These are phyloP conservation scores for Drosophila leonis DNA, from an alignment of 2,888 invertebrate species.

Conservation along the genomic window DNA sequence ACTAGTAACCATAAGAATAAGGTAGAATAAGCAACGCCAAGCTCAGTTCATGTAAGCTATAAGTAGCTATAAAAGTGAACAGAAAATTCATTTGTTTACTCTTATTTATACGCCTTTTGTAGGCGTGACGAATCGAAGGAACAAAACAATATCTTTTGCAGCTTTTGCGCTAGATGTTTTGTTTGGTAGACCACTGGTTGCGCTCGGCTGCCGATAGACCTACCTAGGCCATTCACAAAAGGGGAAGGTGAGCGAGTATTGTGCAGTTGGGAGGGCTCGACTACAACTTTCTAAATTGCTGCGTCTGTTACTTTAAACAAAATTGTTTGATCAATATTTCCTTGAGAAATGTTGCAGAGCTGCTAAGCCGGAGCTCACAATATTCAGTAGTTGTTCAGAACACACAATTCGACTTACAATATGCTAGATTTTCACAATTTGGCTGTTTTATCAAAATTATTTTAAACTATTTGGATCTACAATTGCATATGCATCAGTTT, in stretches of 20 bases:
- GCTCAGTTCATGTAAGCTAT: no score
- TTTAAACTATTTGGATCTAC: conserved; percentile 6
- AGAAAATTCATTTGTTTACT: no score
- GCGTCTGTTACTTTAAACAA: background rate
- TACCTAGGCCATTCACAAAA: no score
- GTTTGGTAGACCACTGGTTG: no score
- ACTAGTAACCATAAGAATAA: no score
- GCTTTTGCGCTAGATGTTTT: no score
- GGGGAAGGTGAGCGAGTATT: background rate
- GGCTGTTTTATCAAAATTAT: conserved; percentile 27
- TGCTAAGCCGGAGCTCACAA: background rate
- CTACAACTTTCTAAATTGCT: background rate
- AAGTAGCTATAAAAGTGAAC: no score
- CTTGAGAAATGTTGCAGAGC: conserved; percentile 28
- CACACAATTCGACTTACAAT: conserved; percentile 9
- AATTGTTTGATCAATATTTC: conserved; percentile 61
- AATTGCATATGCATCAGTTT: conserved; percentile 24
- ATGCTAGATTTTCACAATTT: conserved; percentile 28
- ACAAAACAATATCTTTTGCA: no score
- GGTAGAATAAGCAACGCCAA: no score
- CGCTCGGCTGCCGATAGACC: background rate
- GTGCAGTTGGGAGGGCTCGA: background rate
- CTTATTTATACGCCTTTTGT: no score
- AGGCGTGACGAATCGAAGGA: no score
- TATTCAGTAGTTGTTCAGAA: conserved; percentile 7